These are phyloP conservation scores for Gasteruption jaculator DNA, from an alignment of 2,888 invertebrate genomes.

Conservation along the genomic window DNA sequence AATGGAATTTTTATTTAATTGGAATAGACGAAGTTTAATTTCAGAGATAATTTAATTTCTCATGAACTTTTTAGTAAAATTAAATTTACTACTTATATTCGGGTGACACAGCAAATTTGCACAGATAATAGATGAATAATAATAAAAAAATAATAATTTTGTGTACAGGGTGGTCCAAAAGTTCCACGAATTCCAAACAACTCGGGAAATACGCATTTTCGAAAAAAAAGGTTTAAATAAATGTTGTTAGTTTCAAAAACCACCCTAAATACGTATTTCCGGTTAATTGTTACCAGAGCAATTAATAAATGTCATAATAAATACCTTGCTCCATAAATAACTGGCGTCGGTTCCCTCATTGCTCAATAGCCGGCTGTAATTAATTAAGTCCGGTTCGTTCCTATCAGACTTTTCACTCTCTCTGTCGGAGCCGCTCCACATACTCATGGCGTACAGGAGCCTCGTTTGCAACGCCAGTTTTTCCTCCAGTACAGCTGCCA, in stretches of 20 bases:
- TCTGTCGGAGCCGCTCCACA: conserved; percentile 44
- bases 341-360: conserved; percentile 71
- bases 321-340: conserved; percentile 78
- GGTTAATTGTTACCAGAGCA: conserved; percentile 3
- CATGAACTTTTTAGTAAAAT: no score
- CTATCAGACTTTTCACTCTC: conserved; percentile 38
- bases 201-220: not conserved
- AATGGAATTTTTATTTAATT: not conserved
- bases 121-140: no score
- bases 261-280: not conserved
- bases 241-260: not conserved
- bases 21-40: no score
- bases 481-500: conserved; percentile 80
- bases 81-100: no score
- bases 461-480: conserved; percentile 82
- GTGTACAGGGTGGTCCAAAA: no score
- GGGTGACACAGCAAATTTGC: no score
- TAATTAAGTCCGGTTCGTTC: conserved; percentile 53
- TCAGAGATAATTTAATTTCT: no score
- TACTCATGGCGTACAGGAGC: conserved; percentile 65
- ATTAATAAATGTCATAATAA: conserved; percentile 3
- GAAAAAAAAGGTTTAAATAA: not conserved
- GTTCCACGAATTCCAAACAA: no score
- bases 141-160: no score
- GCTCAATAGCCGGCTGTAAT: conserved; percentile 72